These are phyloP conservation scores for Dryas iulia DNA, from an alignment of 1,140 invertebrate species.

Conservation along the genomic window DNA sequence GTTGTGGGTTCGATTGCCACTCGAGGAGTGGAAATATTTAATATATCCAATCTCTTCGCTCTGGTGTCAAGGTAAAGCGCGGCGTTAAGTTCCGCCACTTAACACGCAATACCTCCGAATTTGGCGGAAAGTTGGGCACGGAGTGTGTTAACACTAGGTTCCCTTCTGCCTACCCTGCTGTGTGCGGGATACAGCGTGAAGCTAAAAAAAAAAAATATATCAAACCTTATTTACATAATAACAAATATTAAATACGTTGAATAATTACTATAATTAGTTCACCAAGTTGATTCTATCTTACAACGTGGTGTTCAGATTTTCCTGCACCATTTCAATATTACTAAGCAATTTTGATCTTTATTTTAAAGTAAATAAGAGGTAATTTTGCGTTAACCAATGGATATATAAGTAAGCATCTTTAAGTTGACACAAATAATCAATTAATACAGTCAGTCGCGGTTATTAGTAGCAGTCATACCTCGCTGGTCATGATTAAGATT, in stretches of 20 bases:
- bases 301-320: neutral
- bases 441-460: constrained; percentile 55
- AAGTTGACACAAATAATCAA: constrained; percentile 62
- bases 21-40: too few species aligned
- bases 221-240: neutral
- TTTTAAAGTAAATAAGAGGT: neutral
- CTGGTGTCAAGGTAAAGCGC: too few species aligned
- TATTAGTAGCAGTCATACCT: constrained; percentile 62
- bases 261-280: neutral
- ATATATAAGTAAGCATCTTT: neutral
- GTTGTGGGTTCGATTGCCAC: too few species aligned
- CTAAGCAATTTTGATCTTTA: neutral
- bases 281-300: neutral
- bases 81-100: too few species aligned
- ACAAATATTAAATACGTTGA: neutral
- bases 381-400: neutral
- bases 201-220: neutral
- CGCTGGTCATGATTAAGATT: constrained; percentile 58
- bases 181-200: too few species aligned
- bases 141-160: too few species aligned
- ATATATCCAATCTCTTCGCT: too few species aligned
- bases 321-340: neutral
- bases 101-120: too few species aligned
- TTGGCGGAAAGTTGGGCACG: too few species aligned
- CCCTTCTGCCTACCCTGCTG: too few species aligned